Percentiles rank a stretch among this genome's conserved stretches.
These are phyloP conservation scores for Aphelinus atriplicis DNA, from an alignment of 1,140 invertebrate genomes.

Conservation along the genomic window DNA sequence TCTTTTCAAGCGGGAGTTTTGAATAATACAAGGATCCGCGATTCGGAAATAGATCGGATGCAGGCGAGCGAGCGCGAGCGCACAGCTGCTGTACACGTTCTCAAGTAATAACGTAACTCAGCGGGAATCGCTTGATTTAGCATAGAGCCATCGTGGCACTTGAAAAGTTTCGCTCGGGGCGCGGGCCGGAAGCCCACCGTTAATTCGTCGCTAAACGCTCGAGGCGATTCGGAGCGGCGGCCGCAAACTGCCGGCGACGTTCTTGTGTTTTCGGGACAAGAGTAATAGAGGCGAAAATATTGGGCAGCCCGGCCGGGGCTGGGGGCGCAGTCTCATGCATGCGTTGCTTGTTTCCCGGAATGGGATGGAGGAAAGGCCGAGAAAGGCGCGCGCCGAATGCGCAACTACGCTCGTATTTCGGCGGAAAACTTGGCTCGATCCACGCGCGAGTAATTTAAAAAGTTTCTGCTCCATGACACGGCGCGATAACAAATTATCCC, in stretches of 20 bases:
- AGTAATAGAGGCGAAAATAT: conserved; percentile 13
- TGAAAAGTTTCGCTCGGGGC: background rate
- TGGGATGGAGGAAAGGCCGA: background rate
- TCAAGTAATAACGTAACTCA: conserved; percentile 1
- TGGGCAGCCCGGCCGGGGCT: background rate
- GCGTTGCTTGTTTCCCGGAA: background rate
- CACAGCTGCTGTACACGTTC: background rate
- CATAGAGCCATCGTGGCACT: background rate
- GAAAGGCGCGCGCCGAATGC: conserved; percentile 43
- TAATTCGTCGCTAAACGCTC: conserved; percentile 6
- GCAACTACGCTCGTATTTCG: conserved; percentile 57
- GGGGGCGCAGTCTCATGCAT: background rate
- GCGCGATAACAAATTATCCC: conserved; percentile 65
- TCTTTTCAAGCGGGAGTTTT: too few relatives aligned
- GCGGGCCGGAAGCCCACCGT: background rate
- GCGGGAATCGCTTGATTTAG: background rate
- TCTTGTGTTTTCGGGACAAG: background rate
- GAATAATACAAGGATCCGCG: too few relatives aligned
- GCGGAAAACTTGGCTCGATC: conserved; percentile 36
- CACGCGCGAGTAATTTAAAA: conserved; percentile 63
- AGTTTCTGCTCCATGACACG: conserved; percentile 65
- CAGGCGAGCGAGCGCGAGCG: background rate
- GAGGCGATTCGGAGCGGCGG: background rate
- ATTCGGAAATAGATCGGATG: too few relatives aligned
- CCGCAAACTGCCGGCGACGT: background rate